Evolutionary conservation across 2,888 invertebrate genomes (phyloP).

Genomic region (Dynastes hyllus): DNA sequence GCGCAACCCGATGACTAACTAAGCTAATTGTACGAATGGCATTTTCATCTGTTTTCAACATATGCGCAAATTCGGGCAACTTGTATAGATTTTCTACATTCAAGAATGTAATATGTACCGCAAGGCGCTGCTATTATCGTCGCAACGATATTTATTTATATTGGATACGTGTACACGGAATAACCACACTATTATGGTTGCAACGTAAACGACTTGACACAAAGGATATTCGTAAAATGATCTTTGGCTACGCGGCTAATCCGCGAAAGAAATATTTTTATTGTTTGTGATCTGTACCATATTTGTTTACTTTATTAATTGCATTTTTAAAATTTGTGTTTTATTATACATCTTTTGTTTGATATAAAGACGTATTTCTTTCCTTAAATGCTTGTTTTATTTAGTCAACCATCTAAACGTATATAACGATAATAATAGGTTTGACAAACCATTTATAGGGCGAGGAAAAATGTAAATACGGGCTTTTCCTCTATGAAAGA

Average conservation of each 20-base stretch:
- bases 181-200: not conserved
- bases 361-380: slow-evolving; percentile 8
- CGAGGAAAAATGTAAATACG: too few species aligned
- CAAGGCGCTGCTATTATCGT: slow-evolving; percentile 16
- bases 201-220: not conserved
- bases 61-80: not conserved
- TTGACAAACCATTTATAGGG: too few species aligned
- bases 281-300: not conserved
- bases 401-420: not conserved
- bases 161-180: not conserved
- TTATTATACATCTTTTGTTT: not conserved
- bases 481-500: too few species aligned
- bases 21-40: not conserved
- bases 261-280: not conserved
- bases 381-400: not conserved
- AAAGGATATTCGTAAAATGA: not conserved
- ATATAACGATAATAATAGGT: too few species aligned
- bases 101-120: slow-evolving; percentile 5
- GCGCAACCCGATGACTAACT: not conserved
- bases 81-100: slow-evolving; percentile 30
- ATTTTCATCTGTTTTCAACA: slow-evolving; percentile 3
- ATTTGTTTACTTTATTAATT: slow-evolving; percentile 1
- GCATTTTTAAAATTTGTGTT: slow-evolving; percentile 7
- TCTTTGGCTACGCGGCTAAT: not conserved
- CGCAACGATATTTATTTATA: slow-evolving; percentile 5